phyloP scores from a whole-genome alignment of 1,140 invertebrate species.

The Drosophila athabasca region DNA sequence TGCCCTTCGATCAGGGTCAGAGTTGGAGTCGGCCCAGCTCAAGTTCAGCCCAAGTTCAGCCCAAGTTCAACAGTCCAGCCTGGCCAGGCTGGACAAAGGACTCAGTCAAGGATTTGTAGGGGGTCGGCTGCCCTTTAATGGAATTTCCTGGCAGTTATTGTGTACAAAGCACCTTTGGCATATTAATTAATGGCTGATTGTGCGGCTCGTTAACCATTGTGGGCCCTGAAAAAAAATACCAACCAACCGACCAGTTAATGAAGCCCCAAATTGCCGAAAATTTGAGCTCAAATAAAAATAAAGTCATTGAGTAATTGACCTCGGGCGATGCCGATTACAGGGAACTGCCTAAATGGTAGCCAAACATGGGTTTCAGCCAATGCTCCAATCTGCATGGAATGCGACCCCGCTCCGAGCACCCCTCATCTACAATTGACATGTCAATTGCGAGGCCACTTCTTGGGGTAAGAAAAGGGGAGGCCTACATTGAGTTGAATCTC shows the following conservation, averaged over 20 bases:
- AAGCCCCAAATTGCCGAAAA: slow-evolving; percentile 12
- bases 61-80: slow-evolving; percentile 23
- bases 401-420: too few relatives aligned
- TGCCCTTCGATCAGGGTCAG: neutral
- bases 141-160: slow-evolving; percentile 33
- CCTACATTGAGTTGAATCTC: too few relatives aligned
- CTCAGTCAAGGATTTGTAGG: slow-evolving; percentile 32
- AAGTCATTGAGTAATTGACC: slow-evolving; percentile 25
- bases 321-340: neutral
- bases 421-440: too few relatives aligned
- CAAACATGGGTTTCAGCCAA: too few relatives aligned
- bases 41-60: neutral
- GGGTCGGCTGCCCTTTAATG: slow-evolving; percentile 18
- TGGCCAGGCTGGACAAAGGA: slow-evolving; percentile 17
- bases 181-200: slow-evolving; percentile 66
- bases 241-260: slow-evolving; percentile 24
- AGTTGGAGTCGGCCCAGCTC: too few relatives aligned
- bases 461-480: neutral
- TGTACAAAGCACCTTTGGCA: slow-evolving; percentile 49
- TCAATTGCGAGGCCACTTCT: too few relatives aligned
- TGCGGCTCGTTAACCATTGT: slow-evolving; percentile 51
- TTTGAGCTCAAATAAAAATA: slow-evolving; percentile 21
- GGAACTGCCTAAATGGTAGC: too few relatives aligned
- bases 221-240: slow-evolving; percentile 8
- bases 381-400: too few relatives aligned